phyloP scores from a whole-genome alignment of 1,140 invertebrate species.

The Cyphomyrmex costatus region DNA sequence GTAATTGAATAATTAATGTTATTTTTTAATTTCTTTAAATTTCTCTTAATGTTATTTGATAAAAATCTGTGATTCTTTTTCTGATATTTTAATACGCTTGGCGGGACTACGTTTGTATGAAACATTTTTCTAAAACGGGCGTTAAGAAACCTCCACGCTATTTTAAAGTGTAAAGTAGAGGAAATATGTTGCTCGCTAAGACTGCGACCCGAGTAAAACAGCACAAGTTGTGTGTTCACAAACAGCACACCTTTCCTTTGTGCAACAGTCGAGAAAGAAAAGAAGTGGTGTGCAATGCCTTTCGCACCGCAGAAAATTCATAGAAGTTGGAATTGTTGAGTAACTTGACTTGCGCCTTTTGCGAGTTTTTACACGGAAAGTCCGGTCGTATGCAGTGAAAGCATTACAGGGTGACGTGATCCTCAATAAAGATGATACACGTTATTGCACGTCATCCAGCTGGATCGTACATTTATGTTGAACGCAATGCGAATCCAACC shows the following conservation, averaged over 20 bases:
- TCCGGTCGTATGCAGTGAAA: neutral
- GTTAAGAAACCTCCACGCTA: constrained; percentile 18
- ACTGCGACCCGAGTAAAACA: constrained; percentile 11
- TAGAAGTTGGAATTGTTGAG: constrained; percentile 20
- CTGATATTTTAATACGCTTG: neutral
- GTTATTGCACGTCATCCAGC: constrained; percentile 6
- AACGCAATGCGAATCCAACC: constrained; percentile 11
- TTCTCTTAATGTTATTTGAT: neutral
- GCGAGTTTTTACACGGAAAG: neutral
- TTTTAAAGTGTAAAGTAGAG: constrained; percentile 39
- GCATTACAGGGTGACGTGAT: constrained; percentile 2
- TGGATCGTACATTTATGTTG: constrained; percentile 8
- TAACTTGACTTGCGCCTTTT: neutral
- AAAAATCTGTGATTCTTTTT: neutral
- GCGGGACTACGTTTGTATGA: neutral
- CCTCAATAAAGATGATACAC: constrained; percentile 40
- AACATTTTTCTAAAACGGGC: neutral
- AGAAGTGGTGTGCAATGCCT: constrained; percentile 26
- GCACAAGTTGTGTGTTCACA: constrained; percentile 9
- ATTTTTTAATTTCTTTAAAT: neutral
- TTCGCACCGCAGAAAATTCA: constrained; percentile 24
- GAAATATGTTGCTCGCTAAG: constrained; percentile 27
- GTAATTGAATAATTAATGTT: neutral
- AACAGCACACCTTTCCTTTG: constrained; percentile 29
- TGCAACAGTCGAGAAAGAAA: neutral